A percentile compares a stretch with the other conserved stretches of the same genome.
Conservation (phyloP, 2,113 vertebrate species). For the Xiphophorus couchianus region DNA sequence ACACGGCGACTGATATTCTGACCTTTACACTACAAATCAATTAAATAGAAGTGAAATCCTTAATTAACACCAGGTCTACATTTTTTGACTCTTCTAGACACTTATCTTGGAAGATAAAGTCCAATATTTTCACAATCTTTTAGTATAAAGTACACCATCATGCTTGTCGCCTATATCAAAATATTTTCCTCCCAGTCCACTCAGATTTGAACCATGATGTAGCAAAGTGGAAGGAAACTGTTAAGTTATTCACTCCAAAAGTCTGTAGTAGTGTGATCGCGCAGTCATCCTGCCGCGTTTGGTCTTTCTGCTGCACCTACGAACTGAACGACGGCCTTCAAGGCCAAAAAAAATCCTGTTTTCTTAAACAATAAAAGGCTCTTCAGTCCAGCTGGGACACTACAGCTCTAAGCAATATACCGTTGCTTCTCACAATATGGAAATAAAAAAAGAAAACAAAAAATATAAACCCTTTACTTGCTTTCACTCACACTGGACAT, state of each 20-base stretch:
- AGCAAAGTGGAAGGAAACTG: slow-evolving; percentile 7
- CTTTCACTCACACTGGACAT: slow-evolving; percentile 57
- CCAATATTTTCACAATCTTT: slow-evolving; percentile 10
- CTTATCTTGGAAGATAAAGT: slow-evolving; percentile 11
- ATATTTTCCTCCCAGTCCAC: slow-evolving; percentile 10
- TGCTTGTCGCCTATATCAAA: slow-evolving; percentile 10
- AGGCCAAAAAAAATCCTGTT: slow-evolving; percentile 2
- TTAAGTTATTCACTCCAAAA: slow-evolving; percentile 21
- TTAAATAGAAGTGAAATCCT: neutral
- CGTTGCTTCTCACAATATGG: slow-evolving; percentile 9
- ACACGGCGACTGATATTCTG: slow-evolving; percentile 20
- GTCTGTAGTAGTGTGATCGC: slow-evolving; percentile 33
- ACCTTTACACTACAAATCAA: slow-evolving; percentile 19
- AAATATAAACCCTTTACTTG: slow-evolving; percentile 11
- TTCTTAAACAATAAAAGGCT: slow-evolving; percentile 56
- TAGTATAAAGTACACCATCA: neutral
- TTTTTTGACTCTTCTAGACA: neutral
- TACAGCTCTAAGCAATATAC: slow-evolving; percentile 51
- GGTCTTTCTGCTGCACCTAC: slow-evolving; percentile 14
- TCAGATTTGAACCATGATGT: slow-evolving; percentile 13
- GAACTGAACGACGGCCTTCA: slow-evolving; percentile 3
- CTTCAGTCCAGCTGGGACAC: slow-evolving; percentile 79
- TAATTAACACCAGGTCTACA: neutral
- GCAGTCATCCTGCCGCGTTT: slow-evolving; percentile 11
- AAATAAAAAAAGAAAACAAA: slow-evolving; percentile 29